These are phyloP conservation scores for Ctenopoma multispine DNA, from an alignment of 2,797 vertebrate genomes.

Conservation along the genomic window DNA sequence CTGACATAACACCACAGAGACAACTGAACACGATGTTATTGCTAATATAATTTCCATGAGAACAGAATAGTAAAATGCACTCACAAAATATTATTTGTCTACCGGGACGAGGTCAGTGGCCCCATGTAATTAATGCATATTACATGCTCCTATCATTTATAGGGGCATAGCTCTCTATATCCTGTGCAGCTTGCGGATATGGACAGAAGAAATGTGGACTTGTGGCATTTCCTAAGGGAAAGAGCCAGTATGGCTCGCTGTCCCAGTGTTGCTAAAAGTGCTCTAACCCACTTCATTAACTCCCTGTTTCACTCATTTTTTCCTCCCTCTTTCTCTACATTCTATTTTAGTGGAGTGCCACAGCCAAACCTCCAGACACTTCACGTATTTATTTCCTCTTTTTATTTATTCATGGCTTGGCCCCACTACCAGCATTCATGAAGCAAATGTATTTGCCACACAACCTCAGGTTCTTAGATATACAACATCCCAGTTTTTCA, in stretches of 20 bases:
- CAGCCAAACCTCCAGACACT: conserved; percentile 61
- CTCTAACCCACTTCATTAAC: conserved; percentile 71
- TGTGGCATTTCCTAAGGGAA: conserved; percentile 45
- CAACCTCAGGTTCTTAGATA: conserved; percentile 69
- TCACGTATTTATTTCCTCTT: conserved; percentile 73
- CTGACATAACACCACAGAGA: conserved; percentile 33
- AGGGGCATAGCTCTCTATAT: conserved; percentile 21
- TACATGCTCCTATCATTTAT: conserved; percentile 30
- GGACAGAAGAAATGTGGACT: conserved; percentile 34
- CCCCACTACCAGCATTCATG: conserved; percentile 58
- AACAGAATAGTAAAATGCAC: conserved; percentile 37
- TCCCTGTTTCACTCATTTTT: conserved; percentile 36
- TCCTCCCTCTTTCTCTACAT: conserved; percentile 36
- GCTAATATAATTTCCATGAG: conserved; percentile 41
- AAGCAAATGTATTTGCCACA: conserved; percentile 69
- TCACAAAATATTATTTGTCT: conserved; percentile 42
- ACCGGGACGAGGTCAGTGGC: conserved; percentile 46
- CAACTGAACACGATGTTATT: conserved; percentile 22
- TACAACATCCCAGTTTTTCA: conserved; percentile 68
- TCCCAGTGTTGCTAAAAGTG: conserved; percentile 52
- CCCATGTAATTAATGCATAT: conserved; percentile 44
- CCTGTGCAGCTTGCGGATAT: conserved; percentile 20
- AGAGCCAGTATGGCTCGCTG: conserved; percentile 17
- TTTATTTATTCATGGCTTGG: conserved; percentile 79
- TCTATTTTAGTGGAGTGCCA: conserved; percentile 60